phyloP scores from a whole-genome alignment of 1,140 invertebrate species.

The Zaprionus davidi region DNA sequence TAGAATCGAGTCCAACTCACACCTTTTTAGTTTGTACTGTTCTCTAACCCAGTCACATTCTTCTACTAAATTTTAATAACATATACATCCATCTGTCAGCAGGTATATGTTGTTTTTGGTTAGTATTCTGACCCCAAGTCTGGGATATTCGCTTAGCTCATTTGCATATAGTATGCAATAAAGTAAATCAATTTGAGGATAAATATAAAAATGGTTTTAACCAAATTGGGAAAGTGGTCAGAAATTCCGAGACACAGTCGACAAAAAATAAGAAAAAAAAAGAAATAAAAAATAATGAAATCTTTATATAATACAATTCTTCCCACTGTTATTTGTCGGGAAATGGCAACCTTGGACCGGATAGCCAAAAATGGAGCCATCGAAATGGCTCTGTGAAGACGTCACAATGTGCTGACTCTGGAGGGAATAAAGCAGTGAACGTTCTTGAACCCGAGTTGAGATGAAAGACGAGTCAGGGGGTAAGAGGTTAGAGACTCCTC shows the following conservation, averaged over 20 bases:
- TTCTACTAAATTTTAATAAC: constrained; percentile 2
- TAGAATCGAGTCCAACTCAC: too few relatives aligned
- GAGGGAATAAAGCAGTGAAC: constrained; percentile 47
- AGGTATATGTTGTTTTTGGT: constrained; percentile 1
- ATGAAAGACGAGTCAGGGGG: not conserved
- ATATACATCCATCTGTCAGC: not conserved
- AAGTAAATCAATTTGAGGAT: constrained; percentile 71
- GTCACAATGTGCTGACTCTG: constrained; percentile 41
- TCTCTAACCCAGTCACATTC: not conserved
- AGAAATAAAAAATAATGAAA: not conserved
- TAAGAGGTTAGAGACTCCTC: not conserved
- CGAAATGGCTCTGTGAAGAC: constrained; percentile 51
- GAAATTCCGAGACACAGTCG: constrained; percentile 39
- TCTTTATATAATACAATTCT: constrained; percentile 14
- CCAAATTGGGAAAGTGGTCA: constrained; percentile 63
- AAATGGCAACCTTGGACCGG: constrained; percentile 71
- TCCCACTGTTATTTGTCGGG: constrained; percentile 44
- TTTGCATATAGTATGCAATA: constrained; percentile 73
- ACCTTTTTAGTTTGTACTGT: not conserved
- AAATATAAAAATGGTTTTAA: constrained; percentile 50
- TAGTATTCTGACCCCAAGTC: constrained; percentile 14
- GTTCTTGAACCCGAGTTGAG: constrained; percentile 62
- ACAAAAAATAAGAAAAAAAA: not conserved
- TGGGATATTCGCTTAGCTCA: constrained; percentile 33
- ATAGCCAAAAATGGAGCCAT: constrained; percentile 47